These are phyloP conservation scores for Dysidea cf. avara DNA, from an alignment of 37 sponge, comb jelly and placozoan genomes.

Conservation along the genomic window DNA sequence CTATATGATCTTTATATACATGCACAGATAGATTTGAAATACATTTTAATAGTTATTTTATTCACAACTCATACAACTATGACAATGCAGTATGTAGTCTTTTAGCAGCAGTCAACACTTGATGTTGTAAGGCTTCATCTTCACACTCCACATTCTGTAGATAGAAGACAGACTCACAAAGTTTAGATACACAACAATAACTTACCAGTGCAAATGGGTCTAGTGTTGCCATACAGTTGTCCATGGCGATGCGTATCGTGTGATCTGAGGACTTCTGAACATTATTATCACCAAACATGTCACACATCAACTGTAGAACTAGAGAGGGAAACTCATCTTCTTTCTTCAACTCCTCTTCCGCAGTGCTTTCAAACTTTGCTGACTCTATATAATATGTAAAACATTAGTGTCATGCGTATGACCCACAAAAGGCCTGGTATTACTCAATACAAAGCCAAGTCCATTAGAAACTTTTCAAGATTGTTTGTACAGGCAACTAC, in stretches of 20 bases:
- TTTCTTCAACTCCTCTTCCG: conserved; percentile 13
- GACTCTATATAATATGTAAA: neutral
- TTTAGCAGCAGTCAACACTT: conserved; percentile 67
- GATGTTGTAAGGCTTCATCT: conserved; percentile 66
- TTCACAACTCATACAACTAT: neutral
- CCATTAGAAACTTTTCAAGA: too few species aligned
- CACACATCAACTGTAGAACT: conserved; percentile 59
- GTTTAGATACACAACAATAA: neutral
- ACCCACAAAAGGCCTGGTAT: neutral
- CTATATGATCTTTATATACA: too few species aligned
- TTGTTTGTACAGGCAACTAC: too few species aligned
- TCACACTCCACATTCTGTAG: conserved; percentile 50
- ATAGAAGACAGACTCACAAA: neutral
- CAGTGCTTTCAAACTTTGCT: conserved; percentile 17
- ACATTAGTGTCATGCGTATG: neutral
- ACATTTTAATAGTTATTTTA: too few species aligned
- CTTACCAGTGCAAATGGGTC: conserved; percentile 43
- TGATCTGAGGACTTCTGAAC: conserved; percentile 52
- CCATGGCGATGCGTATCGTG: conserved; percentile 53
- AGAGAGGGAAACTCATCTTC: conserved; percentile 30
- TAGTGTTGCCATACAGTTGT: conserved; percentile 44
- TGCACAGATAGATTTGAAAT: too few species aligned
- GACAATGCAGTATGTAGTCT: conserved; percentile 67
- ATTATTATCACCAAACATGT: conserved; percentile 74
- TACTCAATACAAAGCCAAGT: too few species aligned